Base-by-base conservation (phyloP, 2,113 vertebrate species). In the Monarcha castaneiventris region DNA sequence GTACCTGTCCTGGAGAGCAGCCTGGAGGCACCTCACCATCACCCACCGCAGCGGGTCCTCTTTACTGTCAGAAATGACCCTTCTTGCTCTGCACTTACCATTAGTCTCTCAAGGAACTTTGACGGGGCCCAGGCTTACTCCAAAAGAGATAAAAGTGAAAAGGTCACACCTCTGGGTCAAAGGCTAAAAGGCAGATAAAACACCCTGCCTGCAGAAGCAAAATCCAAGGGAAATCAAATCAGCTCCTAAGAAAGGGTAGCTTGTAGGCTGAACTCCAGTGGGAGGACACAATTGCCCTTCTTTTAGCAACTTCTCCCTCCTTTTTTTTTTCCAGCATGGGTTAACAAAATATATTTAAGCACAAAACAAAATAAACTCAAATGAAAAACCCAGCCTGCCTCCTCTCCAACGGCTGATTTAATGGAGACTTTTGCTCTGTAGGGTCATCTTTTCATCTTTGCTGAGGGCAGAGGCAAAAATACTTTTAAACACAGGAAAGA, bases 121-220 rank as follows among this genome's bases (percentile, higher is more conserved):
- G 92, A 96, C 76, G 23, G 90, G 80, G 56, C 68, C 79, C 93
- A 93, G 94, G 48, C 88, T 89, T 92, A 89, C 32, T 75, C 89
- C 16, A 7, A 77, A 87, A 92, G 89, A 96, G 95, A 96, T 94
- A 96, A 95, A 96, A 96, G 90, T 94, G 78, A 72, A 96, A 94
- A 95, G 96, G 94, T 96, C 92, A 30, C 81, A 87, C 86, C 92
- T 95, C 84, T 32, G 39, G 96, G 96, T 95, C 96, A 96, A 90
- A 96, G 92, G 96, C 66, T 95, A 96, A 97, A 96, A 97, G 87
- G 84, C 90, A 94, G 93, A 95, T 95, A 96, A 97, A 96, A 87
- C 81, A 79, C 82, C 6, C 93, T 85, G 87, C 71, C 81, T 18
- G 89, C 74, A 90, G 95, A 77, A 94, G 96, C 78, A 92, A 94